Conservation (phyloP, 1,140 invertebrate species). For the Neotoxoptera formosana region DNA sequence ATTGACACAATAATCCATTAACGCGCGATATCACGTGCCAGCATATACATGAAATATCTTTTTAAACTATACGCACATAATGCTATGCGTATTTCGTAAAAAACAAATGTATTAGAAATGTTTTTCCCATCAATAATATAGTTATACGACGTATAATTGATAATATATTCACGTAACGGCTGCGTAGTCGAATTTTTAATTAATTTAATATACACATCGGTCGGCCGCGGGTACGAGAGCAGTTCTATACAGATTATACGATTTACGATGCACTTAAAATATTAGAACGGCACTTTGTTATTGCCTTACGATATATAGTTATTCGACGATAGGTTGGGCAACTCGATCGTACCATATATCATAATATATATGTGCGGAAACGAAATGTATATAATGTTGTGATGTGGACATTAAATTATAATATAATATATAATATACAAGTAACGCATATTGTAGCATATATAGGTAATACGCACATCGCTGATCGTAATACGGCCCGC, state of each 20-base stretch:
- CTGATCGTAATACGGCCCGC: no score
- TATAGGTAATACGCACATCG: neutral
- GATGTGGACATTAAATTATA: neutral
- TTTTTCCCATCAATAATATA: neutral
- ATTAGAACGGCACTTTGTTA: neutral
- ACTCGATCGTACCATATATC: neutral
- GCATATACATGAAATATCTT: neutral
- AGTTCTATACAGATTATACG: neutral
- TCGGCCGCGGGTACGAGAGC: neutral
- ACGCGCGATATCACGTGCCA: neutral
- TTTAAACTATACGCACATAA: neutral
- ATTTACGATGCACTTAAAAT: neutral
- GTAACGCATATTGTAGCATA: no score
- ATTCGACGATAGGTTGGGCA: neutral
- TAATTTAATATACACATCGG: neutral
- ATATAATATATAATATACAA: neutral
- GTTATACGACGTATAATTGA: neutral
- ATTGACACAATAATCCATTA: neutral
- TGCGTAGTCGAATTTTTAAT: neutral
- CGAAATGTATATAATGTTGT: neutral
- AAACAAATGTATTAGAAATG: neutral
- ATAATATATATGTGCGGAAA: neutral
- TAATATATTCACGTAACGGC: neutral
- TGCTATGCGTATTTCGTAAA: neutral
- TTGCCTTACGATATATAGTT: neutral